Evolutionary conservation across 35 echinoderm and acorn worm species (phyloP), one percentile per base, ranked within the genome.

Genomic region (Heliocidaris tuberculata): DNA sequence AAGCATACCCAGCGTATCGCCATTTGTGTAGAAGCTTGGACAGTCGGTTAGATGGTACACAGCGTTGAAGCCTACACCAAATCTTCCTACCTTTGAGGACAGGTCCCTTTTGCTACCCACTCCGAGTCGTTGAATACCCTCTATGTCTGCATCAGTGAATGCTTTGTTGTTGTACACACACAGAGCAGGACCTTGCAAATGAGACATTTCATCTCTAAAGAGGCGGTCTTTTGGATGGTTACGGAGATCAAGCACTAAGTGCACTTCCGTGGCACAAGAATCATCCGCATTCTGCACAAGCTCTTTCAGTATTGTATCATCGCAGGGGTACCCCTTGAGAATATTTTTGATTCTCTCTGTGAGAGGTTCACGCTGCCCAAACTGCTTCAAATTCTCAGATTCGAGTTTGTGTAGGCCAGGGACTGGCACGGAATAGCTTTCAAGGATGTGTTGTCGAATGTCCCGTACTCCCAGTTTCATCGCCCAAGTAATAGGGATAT

Each of bases 231-330:
- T 30, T 60, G 85, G 92, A 95, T 98, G 95, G 4, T 27, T 94
- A 16, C 95, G 94, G 47, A 85, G 85, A 96, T 98, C 97, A 87
- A 94, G 92, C 2, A 98, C 93, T 47, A 98, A 60, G 96, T 97
- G 96, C 2, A 98, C 85, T 86, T 97, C 93, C 42, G 94, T 94
- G 42, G 97, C 96, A 11, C 86, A 90, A 19, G 97, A 95, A 86
- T 98, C 97, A 71, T 98, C 97, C 21, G 97, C 96, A 94, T 98
- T 98, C 92, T 98, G 97, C 32, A 98, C 47, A 24, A 98, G 31
- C 95, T 98, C 97, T 86, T 97, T 97, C 17, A 98, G 85, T 16
- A 98, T 90, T 31, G 85, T 65, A 70, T 60, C 32, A 30, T 94
- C 94, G 31, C 93, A 65, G 35, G 95, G 92, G 86, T 98, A 98